Evolutionary conservation across 2,888 invertebrate species (phyloP).

Genomic region (Onchidella celtica): DNA sequence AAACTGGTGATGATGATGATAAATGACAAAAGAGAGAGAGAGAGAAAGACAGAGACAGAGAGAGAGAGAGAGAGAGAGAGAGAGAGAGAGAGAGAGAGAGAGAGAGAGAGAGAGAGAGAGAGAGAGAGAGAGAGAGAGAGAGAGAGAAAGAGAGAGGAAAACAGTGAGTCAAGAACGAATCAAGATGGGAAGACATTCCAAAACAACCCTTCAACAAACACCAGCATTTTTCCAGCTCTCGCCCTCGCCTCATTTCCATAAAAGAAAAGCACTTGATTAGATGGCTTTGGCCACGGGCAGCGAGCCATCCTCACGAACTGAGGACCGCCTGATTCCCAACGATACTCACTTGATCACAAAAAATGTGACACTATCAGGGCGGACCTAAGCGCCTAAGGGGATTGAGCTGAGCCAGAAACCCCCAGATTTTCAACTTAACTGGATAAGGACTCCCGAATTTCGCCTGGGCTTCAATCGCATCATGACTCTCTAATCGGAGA

Average conservation of each 20-base stretch:
- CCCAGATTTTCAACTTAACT: slow-evolving; percentile 45
- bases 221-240: background rate
- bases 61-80: background rate
- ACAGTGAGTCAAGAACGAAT: too few species aligned
- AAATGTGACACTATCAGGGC: slow-evolving; percentile 42
- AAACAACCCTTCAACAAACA: too few species aligned
- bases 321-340: slow-evolving; percentile 22
- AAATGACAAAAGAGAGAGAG: background rate
- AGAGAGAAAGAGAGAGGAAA: background rate
- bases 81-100: background rate
- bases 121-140: background rate
- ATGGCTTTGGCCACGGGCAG: background rate
- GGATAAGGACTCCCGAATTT: slow-evolving; percentile 15
- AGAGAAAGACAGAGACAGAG: background rate
- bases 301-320: background rate
- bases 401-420: slow-evolving; percentile 27
- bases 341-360: slow-evolving; percentile 46
- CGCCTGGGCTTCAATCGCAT: slow-evolving; percentile 23
- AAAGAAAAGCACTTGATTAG: background rate
- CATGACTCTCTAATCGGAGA: slow-evolving; percentile 30
- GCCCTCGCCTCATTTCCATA: background rate
- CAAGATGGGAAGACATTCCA: background rate
- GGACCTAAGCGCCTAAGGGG: slow-evolving; percentile 28
- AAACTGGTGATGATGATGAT: too few species aligned
- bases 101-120: too few species aligned